Evolutionary conservation across 2,113 vertebrate species (phyloP).

Genomic region (Sinocyclocheilus anophthalmus): DNA sequence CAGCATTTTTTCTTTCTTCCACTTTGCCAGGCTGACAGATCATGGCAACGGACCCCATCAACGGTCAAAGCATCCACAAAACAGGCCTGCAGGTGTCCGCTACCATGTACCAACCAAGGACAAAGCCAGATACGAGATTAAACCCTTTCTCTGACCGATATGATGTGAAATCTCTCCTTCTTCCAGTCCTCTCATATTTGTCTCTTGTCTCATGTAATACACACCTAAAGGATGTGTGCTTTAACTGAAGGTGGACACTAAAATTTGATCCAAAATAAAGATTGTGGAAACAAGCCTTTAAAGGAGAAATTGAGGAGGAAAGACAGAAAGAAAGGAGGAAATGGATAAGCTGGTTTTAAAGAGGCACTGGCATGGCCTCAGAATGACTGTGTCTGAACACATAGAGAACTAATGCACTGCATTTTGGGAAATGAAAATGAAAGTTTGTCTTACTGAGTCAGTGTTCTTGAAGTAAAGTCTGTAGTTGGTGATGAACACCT

Average conservation of each 20-base stretch:
- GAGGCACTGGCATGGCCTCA: slow-evolving; percentile 20
- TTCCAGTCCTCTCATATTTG: not conserved
- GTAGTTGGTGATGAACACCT: slow-evolving; percentile 82
- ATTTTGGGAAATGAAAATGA: not conserved
- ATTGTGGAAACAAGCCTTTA: not conserved
- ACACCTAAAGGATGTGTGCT: slow-evolving; percentile 7
- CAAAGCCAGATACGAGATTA: slow-evolving; percentile 42
- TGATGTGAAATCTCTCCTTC: not conserved
- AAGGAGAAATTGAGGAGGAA: not conserved
- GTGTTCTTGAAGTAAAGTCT: slow-evolving; percentile 79
- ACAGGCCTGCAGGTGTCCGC: slow-evolving; percentile 39
- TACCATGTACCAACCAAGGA: slow-evolving; percentile 34
- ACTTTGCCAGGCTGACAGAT: slow-evolving; percentile 1
- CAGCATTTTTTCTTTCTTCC: not conserved
- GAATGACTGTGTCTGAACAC: not conserved
- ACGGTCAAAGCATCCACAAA: slow-evolving; percentile 15
- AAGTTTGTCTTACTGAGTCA: slow-evolving; percentile 71
- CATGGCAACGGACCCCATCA: not conserved
- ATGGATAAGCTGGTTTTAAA: not conserved
- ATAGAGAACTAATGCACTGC: not conserved
- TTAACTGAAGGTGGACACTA: not conserved
- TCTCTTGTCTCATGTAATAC: not conserved
- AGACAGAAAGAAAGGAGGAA: not conserved
- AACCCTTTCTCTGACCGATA: slow-evolving; percentile 28
- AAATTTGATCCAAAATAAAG: not conserved